A percentile compares a stretch with the other conserved stretches of the same genome.
Conservation (phyloP, 2,797 vertebrate genomes). For the Falco rusticolus region DNA sequence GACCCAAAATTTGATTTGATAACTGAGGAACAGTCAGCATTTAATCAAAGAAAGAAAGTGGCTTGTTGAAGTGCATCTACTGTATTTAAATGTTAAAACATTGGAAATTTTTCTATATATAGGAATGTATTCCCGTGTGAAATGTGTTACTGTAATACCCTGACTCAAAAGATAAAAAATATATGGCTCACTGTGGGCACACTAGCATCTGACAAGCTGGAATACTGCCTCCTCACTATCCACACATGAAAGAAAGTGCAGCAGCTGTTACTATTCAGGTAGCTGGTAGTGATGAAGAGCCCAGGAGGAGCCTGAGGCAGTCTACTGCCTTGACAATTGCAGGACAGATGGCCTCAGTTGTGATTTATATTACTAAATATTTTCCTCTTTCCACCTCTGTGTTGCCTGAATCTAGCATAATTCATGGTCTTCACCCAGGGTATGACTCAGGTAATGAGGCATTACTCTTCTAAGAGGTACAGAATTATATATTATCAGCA, state of each 20-base stretch:
- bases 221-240: conserved; percentile 52
- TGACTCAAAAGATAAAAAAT: conserved; percentile 65
- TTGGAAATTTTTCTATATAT: conserved; percentile 25
- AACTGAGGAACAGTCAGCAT: conserved; percentile 10
- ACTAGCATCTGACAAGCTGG: conserved; percentile 61
- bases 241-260: conserved; percentile 68
- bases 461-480: conserved; percentile 1
- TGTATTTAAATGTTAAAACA: conserved; percentile 39
- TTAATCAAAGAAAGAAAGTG: conserved; percentile 57
- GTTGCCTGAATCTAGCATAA: not conserved
- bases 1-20: conserved; percentile 33
- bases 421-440: conserved; percentile 40
- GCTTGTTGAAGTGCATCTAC: conserved; percentile 6
- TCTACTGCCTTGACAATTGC: conserved; percentile 68
- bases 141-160: conserved; percentile 41
- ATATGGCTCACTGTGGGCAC: conserved; percentile 50
- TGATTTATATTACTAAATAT: conserved; percentile 64
- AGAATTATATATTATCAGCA: not conserved
- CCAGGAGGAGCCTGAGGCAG: conserved; percentile 59
- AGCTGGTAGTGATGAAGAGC: conserved; percentile 71
- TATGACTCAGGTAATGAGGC: not conserved
- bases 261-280: conserved; percentile 73
- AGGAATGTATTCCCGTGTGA: not conserved
- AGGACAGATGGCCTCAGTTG: conserved; percentile 68
- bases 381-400: conserved; percentile 38